Percentiles rank a stretch among this genome's conserved stretches.
phyloP scores from a whole-genome alignment of 2,113 vertebrate genomes.

The Chaetodon trifascialis region DNA sequence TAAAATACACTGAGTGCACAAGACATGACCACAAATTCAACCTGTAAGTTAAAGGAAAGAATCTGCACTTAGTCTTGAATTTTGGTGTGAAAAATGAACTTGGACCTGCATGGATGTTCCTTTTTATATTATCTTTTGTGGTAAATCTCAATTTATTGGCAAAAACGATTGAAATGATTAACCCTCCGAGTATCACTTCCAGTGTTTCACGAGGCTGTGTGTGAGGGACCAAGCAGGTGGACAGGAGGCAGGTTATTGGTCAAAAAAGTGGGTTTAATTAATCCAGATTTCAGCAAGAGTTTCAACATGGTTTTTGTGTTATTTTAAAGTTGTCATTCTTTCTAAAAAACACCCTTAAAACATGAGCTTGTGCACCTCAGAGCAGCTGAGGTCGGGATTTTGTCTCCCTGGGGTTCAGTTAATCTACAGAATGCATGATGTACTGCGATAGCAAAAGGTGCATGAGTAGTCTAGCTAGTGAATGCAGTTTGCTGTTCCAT shows the following conservation, averaged over 20 bases:
- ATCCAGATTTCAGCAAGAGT: not conserved
- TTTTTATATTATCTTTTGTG: not conserved
- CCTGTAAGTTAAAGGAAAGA: not conserved
- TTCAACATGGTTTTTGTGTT: not conserved
- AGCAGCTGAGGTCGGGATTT: conserved; percentile 17
- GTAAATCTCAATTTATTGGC: not conserved
- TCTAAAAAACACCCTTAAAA: conserved; percentile 10
- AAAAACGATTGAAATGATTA: not conserved
- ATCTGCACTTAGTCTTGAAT: not conserved
- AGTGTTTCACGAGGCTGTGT: not conserved
- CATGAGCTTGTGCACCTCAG: conserved; percentile 1
- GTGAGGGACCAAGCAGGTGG: conserved; percentile 14
- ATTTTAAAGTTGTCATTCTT: not conserved
- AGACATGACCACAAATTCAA: not conserved
- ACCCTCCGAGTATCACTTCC: not conserved
- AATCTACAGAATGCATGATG: conserved; percentile 59
- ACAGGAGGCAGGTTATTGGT: not conserved
- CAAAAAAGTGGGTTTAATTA: not conserved
- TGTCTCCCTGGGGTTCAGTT: conserved; percentile 14
- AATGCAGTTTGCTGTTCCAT: conserved; percentile 37
- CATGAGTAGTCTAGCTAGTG: conserved; percentile 61
- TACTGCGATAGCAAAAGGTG: conserved; percentile 40
- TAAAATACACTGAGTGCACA: not conserved
- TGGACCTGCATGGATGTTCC: not conserved
- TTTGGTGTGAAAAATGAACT: not conserved